phyloP scores from a whole-genome alignment of 2,797 vertebrate species.

The Coreius guichenoti region DNA sequence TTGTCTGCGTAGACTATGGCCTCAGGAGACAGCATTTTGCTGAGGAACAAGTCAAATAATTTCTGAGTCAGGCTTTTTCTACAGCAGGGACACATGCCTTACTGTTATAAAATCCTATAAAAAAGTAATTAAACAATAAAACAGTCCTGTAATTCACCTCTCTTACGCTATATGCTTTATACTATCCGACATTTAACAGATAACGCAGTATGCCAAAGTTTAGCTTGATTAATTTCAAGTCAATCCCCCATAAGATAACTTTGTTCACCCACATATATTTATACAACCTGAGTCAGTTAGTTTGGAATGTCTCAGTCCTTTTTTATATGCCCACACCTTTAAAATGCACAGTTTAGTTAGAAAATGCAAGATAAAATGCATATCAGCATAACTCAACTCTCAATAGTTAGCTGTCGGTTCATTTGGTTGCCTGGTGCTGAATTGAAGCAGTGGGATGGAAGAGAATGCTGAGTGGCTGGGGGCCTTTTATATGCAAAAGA shows the following conservation, averaged over 20 bases:
- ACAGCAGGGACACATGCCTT: background rate
- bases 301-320: background rate
- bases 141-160: background rate
- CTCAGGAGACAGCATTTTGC: slow-evolving; percentile 33
- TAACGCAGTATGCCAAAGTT: background rate
- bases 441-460: slow-evolving; percentile 31
- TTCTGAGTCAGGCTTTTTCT: background rate
- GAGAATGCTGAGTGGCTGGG: slow-evolving; percentile 32
- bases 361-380: background rate
- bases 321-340: background rate
- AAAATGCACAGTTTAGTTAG: background rate
- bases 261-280: background rate
- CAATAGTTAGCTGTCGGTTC: background rate
- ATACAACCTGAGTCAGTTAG: background rate
- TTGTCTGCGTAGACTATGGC: slow-evolving; percentile 28
- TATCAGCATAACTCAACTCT: background rate
- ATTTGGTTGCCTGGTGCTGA: slow-evolving; percentile 32
- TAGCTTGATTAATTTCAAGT: background rate
- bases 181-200: background rate
- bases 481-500: slow-evolving; percentile 38
- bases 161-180: background rate
- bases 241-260: background rate
- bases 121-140: slow-evolving; percentile 23
- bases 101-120: background rate
- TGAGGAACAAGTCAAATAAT: background rate